Base-by-base conservation (phyloP, 2,888 invertebrate genomes). In the Trachelus iudaicus region DNA sequence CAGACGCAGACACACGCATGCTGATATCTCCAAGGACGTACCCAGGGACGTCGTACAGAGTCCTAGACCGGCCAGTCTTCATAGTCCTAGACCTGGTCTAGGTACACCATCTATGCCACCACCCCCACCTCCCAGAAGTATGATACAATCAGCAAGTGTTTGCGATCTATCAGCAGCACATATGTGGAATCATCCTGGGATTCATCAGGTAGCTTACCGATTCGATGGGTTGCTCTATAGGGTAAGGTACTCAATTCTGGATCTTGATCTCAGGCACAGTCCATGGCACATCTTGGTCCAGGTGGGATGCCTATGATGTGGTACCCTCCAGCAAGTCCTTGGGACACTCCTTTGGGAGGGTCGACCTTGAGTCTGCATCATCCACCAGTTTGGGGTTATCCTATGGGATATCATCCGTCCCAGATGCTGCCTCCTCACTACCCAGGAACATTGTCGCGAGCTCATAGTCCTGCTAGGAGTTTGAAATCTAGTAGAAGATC, bases 271-370 rank as follows among this genome's bases (percentile, higher is more conserved):
- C 86, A 95, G 95, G 94, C 95, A 0, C 95, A 95, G 85, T 95
- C 95, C 0, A 93, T 95, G 93, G 95, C 95, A 0, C 95, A 95
- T 76, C 87, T 96, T 11, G 86, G 90, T 0, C 79, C 88, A 0
- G 89, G 90, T 9, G 92, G 92, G 33, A 92, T 93, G 87, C 92
- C 93, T 3, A 87, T 92, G 73, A 92, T 93, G 90, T 93, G 91
- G 91, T 91, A 91, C 34, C 91, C 91, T 9, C 83, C 87, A 1
- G 85, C 81, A n/a, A 83, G 82, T 37, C 82, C 87, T 1, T 90
- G 90, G 90, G 89, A 90, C 77, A 80, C 84, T 69, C 80, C 87
- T 3, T n/a, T 85, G 33, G 87, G 90, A 31, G 91, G 91, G 31
- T 91, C 91, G 1, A 90, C 87, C 1, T 83, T 90, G 86, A 91